Evolutionary conservation across 1,140 invertebrate species (phyloP), one percentile per base, ranked within the genome.

Genomic region (Euwallacea fornicatus): DNA sequence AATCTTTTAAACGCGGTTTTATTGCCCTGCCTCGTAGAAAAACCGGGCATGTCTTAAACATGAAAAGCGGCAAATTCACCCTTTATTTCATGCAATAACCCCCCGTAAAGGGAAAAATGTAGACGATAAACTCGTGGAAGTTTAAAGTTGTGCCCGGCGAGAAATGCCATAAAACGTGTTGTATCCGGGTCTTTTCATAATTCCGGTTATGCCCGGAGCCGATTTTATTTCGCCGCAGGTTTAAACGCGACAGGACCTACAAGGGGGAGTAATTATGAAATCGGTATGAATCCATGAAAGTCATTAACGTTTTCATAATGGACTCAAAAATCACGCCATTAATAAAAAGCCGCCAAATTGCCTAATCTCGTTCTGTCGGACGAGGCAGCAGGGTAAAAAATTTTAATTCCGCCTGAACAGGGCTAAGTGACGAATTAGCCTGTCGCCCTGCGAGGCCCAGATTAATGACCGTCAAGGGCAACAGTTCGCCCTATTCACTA

Each of bases 341-440:
- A 50, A 50, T 50, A 50, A 50, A 50, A 63, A 69, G 67, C 67
- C 7, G 9, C 59, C 43, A 63, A 69, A 69, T 69, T 69, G 67
- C 59, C 67, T 69, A 69, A 69, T 69, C 67, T 69, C 59, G 67
- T 69, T 62, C 67, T 69, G 67, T 69, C 67, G 46, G 67, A 44
- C 44, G 43, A 33, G 43, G 21, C 21, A 33, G 42, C 16, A 58
- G 43, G 16, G 67, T 69, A 69, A 69, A 69, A 69, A 69, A 69
- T 62, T 69, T 69, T 69, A 69, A 69, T 69, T 69, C 60, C 67
- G 60, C 13, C 50, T 53, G 67, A 68, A 68, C 66, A 58, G 44
- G 66, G 66, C 66, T 68, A 68, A 69, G 67, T 69, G 67, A 69
- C 67, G 67, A 69, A 69, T 69, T 69, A 69, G 56, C 67, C 67